A percentile compares a stretch with the other conserved stretches of the same genome.
Evolutionary conservation across 2,888 invertebrate genomes (phyloP).

Genomic region (Scaeva pyrastri): DNA sequence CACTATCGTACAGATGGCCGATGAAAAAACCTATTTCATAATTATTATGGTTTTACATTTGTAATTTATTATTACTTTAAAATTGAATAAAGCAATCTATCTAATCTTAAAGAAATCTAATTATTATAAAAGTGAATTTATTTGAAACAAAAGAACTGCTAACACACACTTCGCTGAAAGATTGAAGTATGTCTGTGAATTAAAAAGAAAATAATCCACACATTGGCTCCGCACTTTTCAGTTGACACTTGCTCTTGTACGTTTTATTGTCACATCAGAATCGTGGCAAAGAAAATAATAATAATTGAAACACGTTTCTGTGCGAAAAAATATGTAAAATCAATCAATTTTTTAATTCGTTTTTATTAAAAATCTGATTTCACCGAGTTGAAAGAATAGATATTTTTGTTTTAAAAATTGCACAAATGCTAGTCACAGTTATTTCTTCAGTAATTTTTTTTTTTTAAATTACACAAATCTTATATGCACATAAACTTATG

Average conservation of each 20-base stretch:
- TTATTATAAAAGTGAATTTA: constrained; percentile 2
- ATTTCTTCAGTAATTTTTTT: too few relatives aligned
- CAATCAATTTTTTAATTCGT: constrained; percentile 38
- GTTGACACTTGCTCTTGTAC: constrained; percentile 59
- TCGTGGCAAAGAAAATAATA: constrained; percentile 30
- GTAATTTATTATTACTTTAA: too few relatives aligned
- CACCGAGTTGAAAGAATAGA: background rate
- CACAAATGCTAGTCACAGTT: too few relatives aligned
- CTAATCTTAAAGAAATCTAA: too few relatives aligned
- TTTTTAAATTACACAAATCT: too few relatives aligned
- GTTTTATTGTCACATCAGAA: constrained; percentile 50
- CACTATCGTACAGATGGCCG: too few relatives aligned
- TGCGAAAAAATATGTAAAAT: constrained; percentile 46
- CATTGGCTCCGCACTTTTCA: background rate
- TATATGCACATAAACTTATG: too few relatives aligned
- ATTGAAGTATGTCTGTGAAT: background rate
- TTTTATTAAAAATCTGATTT: constrained; percentile 3
- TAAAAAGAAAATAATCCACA: background rate
- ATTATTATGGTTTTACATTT: too few relatives aligned
- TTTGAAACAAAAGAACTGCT: background rate
- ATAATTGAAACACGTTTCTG: constrained; percentile 61
- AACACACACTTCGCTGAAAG: background rate
- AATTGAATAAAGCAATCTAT: too few relatives aligned
- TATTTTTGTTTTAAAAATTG: too few relatives aligned
- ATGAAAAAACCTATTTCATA: too few relatives aligned